These are phyloP conservation scores for Thaumetopoea pityocampa DNA, from an alignment of 1,140 invertebrate species.

Conservation along the genomic window DNA sequence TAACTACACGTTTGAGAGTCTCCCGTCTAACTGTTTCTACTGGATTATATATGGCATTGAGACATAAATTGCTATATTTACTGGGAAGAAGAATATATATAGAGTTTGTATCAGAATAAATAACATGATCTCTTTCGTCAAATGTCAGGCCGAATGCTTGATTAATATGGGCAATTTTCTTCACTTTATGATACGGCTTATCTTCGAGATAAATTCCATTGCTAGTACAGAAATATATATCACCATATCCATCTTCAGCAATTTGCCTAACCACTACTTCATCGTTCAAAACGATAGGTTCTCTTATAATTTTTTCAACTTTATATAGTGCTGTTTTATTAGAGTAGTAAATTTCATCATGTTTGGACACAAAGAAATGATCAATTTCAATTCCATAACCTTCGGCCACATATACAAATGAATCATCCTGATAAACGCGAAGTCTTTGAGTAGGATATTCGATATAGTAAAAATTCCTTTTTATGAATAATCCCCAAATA, in stretches of 20 bases:
- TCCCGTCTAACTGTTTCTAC: background rate
- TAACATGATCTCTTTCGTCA: slow-evolving; percentile 42
- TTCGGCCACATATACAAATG: slow-evolving; percentile 46
- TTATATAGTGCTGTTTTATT: slow-evolving; percentile 58
- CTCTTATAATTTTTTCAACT: slow-evolving; percentile 31
- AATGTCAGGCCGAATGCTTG: slow-evolving; percentile 52
- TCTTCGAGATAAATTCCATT: slow-evolving; percentile 54
- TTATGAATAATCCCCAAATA: slow-evolving; percentile 54
- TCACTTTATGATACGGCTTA: slow-evolving; percentile 44
- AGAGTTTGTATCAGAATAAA: slow-evolving; percentile 46
- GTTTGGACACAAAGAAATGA: slow-evolving; percentile 46
- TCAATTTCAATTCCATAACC: slow-evolving; percentile 50
- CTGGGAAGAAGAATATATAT: slow-evolving; percentile 46
- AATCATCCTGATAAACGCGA: slow-evolving; percentile 45
- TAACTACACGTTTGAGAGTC: no score
- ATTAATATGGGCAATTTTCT: slow-evolving; percentile 39
- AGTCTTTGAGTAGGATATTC: slow-evolving; percentile 56
- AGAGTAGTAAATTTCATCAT: slow-evolving; percentile 46
- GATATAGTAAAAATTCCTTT: slow-evolving; percentile 58
- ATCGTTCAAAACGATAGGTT: slow-evolving; percentile 36
- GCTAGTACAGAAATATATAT: slow-evolving; percentile 46
- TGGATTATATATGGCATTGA: slow-evolving; percentile 12
- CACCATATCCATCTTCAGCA: slow-evolving; percentile 50
- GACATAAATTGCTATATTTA: slow-evolving; percentile 27
- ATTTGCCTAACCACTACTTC: slow-evolving; percentile 43